Percentiles rank a stretch among this genome's conserved stretches.
Evolutionary conservation across 2,888 invertebrate species (phyloP).

Genomic region (Imbricaverruca yamaguchii): DNA sequence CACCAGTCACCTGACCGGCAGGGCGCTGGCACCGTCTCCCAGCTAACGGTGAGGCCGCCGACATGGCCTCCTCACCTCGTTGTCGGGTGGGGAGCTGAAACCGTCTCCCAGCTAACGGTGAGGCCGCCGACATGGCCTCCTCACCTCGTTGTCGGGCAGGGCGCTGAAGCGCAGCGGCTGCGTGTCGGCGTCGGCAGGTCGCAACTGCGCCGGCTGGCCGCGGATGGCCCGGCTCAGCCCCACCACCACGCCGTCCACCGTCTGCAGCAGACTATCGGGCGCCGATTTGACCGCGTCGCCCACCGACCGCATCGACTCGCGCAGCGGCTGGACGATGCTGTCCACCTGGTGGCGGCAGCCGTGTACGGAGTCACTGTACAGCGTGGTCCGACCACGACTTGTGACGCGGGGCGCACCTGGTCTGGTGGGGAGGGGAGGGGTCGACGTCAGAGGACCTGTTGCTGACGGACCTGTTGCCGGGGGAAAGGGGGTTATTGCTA

Average conservation of each 20-base stretch:
- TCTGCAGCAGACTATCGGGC: slow-evolving; percentile 78
- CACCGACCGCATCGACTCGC: slow-evolving; percentile 67
- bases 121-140: neutral
- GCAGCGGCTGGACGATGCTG: slow-evolving; percentile 69
- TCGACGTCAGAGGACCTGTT: no score
- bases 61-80: no score
- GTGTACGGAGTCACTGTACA: neutral
- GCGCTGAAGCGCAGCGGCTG: slow-evolving; percentile 32
- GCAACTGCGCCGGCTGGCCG: slow-evolving; percentile 37
- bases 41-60: no score
- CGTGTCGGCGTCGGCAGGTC: slow-evolving; percentile 39
- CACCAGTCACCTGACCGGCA: no score
- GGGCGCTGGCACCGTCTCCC: no score
- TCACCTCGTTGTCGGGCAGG: neutral
- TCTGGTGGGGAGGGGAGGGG: no score
- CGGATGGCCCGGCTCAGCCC: slow-evolving; percentile 62
- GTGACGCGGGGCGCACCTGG: no score
- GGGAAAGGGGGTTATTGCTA: no score
- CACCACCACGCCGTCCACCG: slow-evolving; percentile 74
- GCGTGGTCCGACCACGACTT: no score
- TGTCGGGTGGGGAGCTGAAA: no score
- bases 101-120: no score
- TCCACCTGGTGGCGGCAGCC: slow-evolving; percentile 49
- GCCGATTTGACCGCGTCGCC: slow-evolving; percentile 71
- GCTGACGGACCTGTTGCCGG: no score